Base-by-base conservation (phyloP, 1,140 invertebrate species). In the Patella vulgata region DNA sequence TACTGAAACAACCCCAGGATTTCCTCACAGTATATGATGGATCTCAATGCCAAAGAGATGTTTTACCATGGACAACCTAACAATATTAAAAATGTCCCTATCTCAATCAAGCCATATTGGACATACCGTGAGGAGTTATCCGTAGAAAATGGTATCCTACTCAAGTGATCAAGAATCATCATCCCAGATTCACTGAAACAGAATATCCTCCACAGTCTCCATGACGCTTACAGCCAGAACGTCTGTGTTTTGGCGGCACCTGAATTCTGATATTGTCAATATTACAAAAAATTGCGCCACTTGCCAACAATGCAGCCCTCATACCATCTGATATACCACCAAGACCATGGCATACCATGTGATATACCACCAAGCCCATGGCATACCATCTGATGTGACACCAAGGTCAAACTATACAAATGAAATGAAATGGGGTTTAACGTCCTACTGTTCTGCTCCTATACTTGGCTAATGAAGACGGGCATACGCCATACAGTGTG, bases 181-280 rank as follows among this genome's bases (percentile, higher is more conserved):
- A 63, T 25, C 25, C 51, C 25, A 39, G 70, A 6, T 59, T 60
- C 17, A 48, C 70, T 6, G 51, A 57, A 21, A 55, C 33, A 42
- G 56, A 70, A 59, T 68, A 73, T 31, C 62, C 60, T 21, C 65
- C 63, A 3, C 50, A 71, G 3, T n/a, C n/a, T n/a, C n/a, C n/a
- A n/a, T n/a, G n/a, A 51, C 14, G 25, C 25, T 28, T 64, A 66
- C 40, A 2, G 57, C 57, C n/a, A 46, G 25, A 17, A 36, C 55
- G 21, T 42, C 19, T 39, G 42, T 65, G 9, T 68, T 21, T 27
- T 68, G 62, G 56, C 39, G 3, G n/a, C 23, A 46, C n/a, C 61
- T 69, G 17, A 65, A 36, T 31, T 25, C 19, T 17, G 40, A 55
- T 28, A 60, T 66, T 21, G 40, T 40, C 17, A 21, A 55, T 3